phyloP scores from a whole-genome alignment of 2,888 invertebrate genomes.

The Phyllotreta striolata region DNA sequence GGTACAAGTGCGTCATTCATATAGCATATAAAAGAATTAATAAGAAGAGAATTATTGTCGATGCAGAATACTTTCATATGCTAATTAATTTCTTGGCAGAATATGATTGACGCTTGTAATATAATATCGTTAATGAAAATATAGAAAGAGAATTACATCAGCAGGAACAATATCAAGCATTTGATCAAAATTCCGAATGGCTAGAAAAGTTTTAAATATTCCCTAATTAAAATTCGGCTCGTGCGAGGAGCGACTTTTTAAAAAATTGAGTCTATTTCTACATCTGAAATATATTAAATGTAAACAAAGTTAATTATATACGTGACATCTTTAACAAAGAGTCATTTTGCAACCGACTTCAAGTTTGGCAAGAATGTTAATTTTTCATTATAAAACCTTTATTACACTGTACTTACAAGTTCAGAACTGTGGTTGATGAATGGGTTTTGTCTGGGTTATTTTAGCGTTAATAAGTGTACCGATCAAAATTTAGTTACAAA shows the following conservation, averaged over 20 bases:
- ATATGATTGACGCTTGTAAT: too few relatives aligned
- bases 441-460: not conserved
- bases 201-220: not conserved
- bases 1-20: too few relatives aligned
- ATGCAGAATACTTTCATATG: too few relatives aligned
- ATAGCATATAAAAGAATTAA: too few relatives aligned
- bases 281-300: conserved; percentile 35
- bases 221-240: conserved; percentile 29
- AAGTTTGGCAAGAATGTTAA: conserved; percentile 19
- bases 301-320: conserved; percentile 40
- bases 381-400: conserved; percentile 36
- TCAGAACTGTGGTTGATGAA: conserved; percentile 17
- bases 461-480: not conserved
- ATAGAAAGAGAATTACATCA: too few relatives aligned
- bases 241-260: conserved; percentile 21
- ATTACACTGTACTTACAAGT: too few relatives aligned
- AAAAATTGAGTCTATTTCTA: conserved; percentile 27
- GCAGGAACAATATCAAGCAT: too few relatives aligned
- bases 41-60: too few relatives aligned
- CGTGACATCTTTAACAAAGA: conserved; percentile 35
- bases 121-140: too few relatives aligned
- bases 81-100: too few relatives aligned
- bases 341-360: conserved; percentile 5
- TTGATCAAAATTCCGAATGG: too few relatives aligned
- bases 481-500: too few relatives aligned